Evolutionary conservation across 2,888 invertebrate species (phyloP), one percentile per base, ranked within the genome.

Genomic region (Diogma glabrata): DNA sequence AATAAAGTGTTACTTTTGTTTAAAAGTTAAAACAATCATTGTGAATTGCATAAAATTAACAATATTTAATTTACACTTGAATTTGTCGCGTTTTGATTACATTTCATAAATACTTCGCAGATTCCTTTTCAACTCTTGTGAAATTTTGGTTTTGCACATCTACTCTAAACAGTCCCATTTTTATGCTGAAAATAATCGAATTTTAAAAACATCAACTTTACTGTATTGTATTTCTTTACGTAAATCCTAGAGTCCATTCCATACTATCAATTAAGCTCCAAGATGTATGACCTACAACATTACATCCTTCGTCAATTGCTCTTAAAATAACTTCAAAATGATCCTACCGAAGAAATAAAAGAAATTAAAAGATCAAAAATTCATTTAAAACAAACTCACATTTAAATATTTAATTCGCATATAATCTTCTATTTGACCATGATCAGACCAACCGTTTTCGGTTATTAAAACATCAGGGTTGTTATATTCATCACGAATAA

Each of bases 391-490:
- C n/a, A n/a, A n/a, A n/a, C n/a, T 38, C 28, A 50, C 43, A 26
- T 23, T 46, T n/a, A 54, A 50, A n/a, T 54, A 56, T 16, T 30
- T 38, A 20, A 52, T 53, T 23, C 75, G 61, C 2, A 66, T 66
- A 14, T 59, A 47, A 1, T 58, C 49, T 36, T 75, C 68, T n/a
- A 65, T 24, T 2, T 50, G 23, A 3, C 56, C 56, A 26, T 45
- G 57, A n/a, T 70, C 73, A 0, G 72, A 69, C 57, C 67, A 75
- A 1, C 78, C 78, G 56, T 77, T 78, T 57, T 79, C 79, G 0
- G 73, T 73, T 19, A 78, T 72, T 58, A 75, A 61, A 9, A 78
- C 67, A 22, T 63, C 63, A 4, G 17, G 16, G 23, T 45, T 45
- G 9, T 45, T 12, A 22, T 14, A 45, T 22, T 47, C 40, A 45